Base-by-base conservation (phyloP, 2,888 invertebrate genomes). In the Latheticus oryzae region DNA sequence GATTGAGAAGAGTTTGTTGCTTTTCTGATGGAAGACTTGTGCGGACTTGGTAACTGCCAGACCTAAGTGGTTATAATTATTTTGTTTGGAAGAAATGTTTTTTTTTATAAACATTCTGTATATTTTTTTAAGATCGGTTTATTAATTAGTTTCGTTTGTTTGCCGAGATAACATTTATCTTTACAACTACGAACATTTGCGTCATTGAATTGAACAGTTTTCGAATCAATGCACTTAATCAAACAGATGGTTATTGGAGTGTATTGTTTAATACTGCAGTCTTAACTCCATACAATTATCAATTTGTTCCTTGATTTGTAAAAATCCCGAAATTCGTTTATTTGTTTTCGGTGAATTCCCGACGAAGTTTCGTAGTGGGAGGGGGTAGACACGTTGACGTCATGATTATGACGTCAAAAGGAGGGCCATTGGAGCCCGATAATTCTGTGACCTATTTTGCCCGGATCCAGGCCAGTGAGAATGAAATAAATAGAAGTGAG, bases 41-140 rank as follows among this genome's bases (percentile, higher is more conserved):
- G 16, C 76, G 71, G 63, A 83, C 81, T 68, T 85, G 85, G 75
- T 86, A 86, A 61, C 86, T 85, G 30, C 85, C 85, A 28, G 86
- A 86, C 78, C 86, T 86, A 80, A 2, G 17, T 17, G 5, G 67
- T 33, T 24, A 15, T 17, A 24, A 37, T 37, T 37, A 42, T 42
- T 26, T 23, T 23, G 9, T 24, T 9, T 9, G 2, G 1, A 21
- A 21, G 3, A 24, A 24, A 24, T 1, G 9, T 24, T 8, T 9
- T 5, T 19, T 19, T 19, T 5, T 5, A 19, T 19, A 19, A 24
- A 24, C 2, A 5, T 19, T 19, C 21, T 19, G 21, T 5, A 19
- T 19, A 19, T 19, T 19, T 19, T 19, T 19, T 19, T 7, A 26
- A 26, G 24, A 42, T 42, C 42, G 28, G 26, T 47, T 47, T 24